Evolutionary conservation across 2,113 vertebrate species (phyloP).

Genomic region (Ctenomys sociabilis): DNA sequence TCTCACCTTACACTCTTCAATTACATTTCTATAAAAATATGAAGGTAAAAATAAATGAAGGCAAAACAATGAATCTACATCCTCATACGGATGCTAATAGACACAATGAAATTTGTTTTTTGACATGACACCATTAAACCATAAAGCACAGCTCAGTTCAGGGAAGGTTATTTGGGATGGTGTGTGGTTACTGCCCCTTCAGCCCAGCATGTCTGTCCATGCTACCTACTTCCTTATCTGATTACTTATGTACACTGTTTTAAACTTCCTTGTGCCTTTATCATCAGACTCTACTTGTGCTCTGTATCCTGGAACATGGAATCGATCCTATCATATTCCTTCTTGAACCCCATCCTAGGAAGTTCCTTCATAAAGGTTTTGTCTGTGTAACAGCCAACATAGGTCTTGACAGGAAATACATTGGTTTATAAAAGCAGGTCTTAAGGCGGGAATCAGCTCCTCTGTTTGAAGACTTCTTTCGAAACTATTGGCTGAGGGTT

Average conservation of each 20-base stretch:
- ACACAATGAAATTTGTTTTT: conserved; percentile 40
- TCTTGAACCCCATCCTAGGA: not conserved
- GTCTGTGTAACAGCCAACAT: not conserved
- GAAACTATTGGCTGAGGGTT: conserved; percentile 26
- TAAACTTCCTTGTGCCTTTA: conserved; percentile 46
- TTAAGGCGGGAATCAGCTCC: not conserved
- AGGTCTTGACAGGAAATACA: conserved; percentile 36
- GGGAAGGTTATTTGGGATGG: not conserved
- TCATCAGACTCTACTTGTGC: conserved; percentile 35
- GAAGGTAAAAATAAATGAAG: conserved; percentile 10
- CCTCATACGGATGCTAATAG: not conserved
- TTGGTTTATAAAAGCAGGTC: not conserved
- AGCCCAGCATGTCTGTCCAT: not conserved
- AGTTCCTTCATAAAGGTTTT: conserved; percentile 8
- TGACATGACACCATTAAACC: conserved; percentile 39
- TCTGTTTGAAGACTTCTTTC: conserved; percentile 34
- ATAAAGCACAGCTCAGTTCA: conserved; percentile 13
- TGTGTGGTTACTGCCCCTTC: not conserved
- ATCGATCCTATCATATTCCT: not conserved
- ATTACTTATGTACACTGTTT: conserved; percentile 57
- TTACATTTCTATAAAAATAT: conserved; percentile 7
- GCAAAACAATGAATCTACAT: not conserved
- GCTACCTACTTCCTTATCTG: conserved; percentile 55
- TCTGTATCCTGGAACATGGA: conserved; percentile 22
- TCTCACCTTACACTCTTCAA: not conserved